Percentiles rank a stretch among this genome's conserved stretches.
Conservation (phyloP, 1,140 invertebrate genomes). For the Cotesia typhae region DNA sequence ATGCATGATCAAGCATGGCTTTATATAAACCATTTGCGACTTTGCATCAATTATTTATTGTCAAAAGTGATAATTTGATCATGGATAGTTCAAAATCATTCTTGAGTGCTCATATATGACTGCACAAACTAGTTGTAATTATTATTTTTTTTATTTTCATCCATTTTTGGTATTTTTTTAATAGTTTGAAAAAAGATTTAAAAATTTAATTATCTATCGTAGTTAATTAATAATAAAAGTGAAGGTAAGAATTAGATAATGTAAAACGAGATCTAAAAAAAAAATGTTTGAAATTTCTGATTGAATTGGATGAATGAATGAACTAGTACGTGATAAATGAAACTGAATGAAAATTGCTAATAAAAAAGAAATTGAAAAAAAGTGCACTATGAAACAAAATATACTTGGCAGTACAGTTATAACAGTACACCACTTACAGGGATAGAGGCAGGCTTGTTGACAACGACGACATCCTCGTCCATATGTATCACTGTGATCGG, state of each 20-base stretch:
- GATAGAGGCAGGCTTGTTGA: slow-evolving; percentile 99
- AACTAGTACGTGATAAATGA: not conserved
- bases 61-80: no score
- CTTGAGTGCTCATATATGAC: no score
- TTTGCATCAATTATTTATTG: not conserved
- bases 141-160: no score
- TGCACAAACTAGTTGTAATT: no score
- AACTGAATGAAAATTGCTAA: not conserved
- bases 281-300: not conserved
- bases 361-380: slow-evolving; percentile 18
- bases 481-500: slow-evolving; percentile 95
- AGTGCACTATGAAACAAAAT: slow-evolving; percentile 31
- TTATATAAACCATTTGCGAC: no score
- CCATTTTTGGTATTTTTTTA: no score
- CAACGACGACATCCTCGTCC: slow-evolving; percentile 97
- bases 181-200: no score
- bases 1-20: no score
- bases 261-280: not conserved
- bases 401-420: slow-evolving; percentile 74
- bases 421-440: slow-evolving; percentile 86
- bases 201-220: not conserved
- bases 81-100: no score
- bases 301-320: not conserved
- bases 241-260: slow-evolving; percentile 7
- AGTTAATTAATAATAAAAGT: not conserved